phyloP scores from a whole-genome alignment of 37 sponge, comb jelly and placozoan species.

The Bolinopsis microptera region DNA sequence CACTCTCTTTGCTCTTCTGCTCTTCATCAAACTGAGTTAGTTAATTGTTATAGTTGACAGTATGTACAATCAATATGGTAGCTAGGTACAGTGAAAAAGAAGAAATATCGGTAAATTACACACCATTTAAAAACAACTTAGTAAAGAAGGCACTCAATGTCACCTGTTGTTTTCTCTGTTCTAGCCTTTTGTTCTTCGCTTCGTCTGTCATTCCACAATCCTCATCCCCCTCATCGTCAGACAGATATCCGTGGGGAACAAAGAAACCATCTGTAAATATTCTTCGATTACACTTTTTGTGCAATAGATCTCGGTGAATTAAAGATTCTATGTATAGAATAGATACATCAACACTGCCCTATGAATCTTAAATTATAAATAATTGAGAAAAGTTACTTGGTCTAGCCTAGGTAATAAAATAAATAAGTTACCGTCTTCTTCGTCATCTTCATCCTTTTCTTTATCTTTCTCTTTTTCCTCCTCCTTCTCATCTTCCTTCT shows the following conservation, averaged over 20 bases:
- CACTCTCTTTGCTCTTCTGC: constrained; percentile 61
- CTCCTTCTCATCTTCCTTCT: constrained; percentile 75
- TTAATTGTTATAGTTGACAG: not conserved
- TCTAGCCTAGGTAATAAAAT: no score
- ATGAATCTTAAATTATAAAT: no score
- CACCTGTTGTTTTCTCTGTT: constrained; percentile 20
- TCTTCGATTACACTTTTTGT: no score
- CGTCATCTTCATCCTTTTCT: constrained; percentile 78
- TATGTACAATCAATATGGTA: no score
- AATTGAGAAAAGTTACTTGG: no score
- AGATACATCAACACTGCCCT: no score
- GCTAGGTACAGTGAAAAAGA: no score
- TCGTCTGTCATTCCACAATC: constrained; percentile 71
- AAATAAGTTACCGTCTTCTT: constrained; percentile 68
- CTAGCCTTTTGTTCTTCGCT: not conserved
- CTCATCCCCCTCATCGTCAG: constrained; percentile 88
- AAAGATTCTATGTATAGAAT: not conserved
- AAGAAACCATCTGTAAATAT: constrained; percentile 84
- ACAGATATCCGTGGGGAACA: constrained; percentile 99
- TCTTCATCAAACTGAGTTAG: constrained; percentile 35
- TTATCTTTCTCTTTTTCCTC: constrained; percentile 53
- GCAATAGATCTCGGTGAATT: not conserved
- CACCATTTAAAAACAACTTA: no score
- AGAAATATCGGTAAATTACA: no score
- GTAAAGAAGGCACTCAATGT: no score